Evolutionary conservation across 2,113 vertebrate species (phyloP), one percentile per base, ranked within the genome.

Genomic region (Hippoglossus stenolepis): DNA sequence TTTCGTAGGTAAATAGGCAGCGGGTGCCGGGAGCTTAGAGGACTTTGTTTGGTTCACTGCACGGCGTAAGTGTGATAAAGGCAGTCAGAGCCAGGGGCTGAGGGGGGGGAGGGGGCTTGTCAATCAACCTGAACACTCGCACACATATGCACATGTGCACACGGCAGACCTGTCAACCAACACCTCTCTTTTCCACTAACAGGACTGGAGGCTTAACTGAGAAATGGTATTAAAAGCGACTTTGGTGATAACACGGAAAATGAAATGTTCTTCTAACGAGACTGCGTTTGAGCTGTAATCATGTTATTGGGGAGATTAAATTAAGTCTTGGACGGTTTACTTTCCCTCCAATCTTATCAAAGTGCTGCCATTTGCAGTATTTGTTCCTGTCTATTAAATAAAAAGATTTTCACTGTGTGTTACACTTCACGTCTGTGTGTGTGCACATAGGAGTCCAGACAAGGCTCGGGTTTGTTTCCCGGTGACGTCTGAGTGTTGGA

Each of bases 221-320:
- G 59, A 49, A 63, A n/a, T 10, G 54, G 79, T 49, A 80, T 88
- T 79, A 83, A 85, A 85, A 81, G 74, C 15, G 35, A 54, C 63
- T 76, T 72, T 40, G 31, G 74, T 18, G 71, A 87, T 81, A 81
- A 87, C 59, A 77, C 75, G 85, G 87, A 85, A 84, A 87, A 83
- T 86, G 3, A 80, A 86, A 90, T 73, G 62, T 57, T 69, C 47
- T 71, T 78, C 67, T 73, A 70, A 76, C n/a, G 75, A 69, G 58
- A 64, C 67, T 15, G 53, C 2, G 35, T 73, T 74, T 70, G 59
- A 75, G 75, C 75, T 28, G 68, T 85, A 83, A 87, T 87, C 54
- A 58, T 84, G 78, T 78, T 86, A 73, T 79, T 85, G 62, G 31
- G 76, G n/a, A 79, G 80, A 91, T 87, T 79, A 84, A 80, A 86